Base-by-base conservation (phyloP, 2,888 invertebrate genomes). In the Hemaris fuciformis region DNA sequence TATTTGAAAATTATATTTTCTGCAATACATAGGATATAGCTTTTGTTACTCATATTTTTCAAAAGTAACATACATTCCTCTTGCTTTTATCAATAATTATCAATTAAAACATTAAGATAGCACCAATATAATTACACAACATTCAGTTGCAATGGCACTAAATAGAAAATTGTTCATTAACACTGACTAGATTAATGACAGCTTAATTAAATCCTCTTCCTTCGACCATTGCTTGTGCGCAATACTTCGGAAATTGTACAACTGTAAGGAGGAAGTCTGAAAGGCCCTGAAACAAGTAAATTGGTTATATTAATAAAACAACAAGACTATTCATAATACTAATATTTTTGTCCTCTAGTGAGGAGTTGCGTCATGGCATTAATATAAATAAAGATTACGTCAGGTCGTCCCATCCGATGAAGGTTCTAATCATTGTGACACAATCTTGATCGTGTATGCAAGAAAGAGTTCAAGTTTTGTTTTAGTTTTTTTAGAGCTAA, bases 181-280 rank as follows among this genome's bases (percentile, higher is more conserved):
- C 63, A 48, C 61, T 67, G 66, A 72, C 71, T 75, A 75, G 68
- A 68, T 56, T 62, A 66, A 43, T 34, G 15, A 64, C 63, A 59
- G 64, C 23, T 64, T 79, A 80, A 62, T 75, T 77, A 64, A 93
- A 88, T 59, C 93, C 89, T 77, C 88, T 93, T 73, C 94, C 94
- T 59, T 94, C 94, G 90, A 95, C 83, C 95, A 96, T 96, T 10
- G 94, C 94, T 77, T 94, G 90, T 6, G 95, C 95, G 78, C 96
- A 96, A 78, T 94, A 94, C 76, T 93, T 94, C 4, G 96, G 96
- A 74, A 96, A 95, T 80, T 96, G 96, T 27, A 95, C 81, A 4
- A 95, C 95, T 75, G 94, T 88, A 25, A 96, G 86, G 62, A 96
- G 85, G 65, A 96, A 79, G 73, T 96, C 96, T 20, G 95, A 93